phyloP scores from a whole-genome alignment of 2,888 invertebrate genomes.

The Cerastis leucographa region DNA sequence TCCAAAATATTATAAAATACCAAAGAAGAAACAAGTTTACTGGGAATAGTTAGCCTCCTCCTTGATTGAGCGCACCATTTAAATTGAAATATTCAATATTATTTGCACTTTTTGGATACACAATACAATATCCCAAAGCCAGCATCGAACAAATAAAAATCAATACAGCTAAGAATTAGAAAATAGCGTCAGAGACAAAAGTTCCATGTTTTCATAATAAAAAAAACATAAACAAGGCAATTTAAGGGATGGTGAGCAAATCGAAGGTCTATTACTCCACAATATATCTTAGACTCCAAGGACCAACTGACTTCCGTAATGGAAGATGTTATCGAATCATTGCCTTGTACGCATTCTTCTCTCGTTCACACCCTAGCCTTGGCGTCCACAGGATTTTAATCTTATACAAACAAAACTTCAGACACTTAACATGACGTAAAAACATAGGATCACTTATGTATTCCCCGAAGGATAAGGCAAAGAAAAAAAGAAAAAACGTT shows the following conservation, averaged over 20 bases:
- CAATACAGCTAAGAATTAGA: not conserved
- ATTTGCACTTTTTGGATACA: not conserved
- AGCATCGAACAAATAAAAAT: not conserved
- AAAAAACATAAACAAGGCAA: slow-evolving; percentile 41
- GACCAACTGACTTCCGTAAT: slow-evolving; percentile 49
- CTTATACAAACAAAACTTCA: not conserved
- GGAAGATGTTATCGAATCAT: slow-evolving; percentile 51
- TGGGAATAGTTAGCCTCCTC: not conserved
- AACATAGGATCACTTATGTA: not conserved
- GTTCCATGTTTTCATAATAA: slow-evolving; percentile 20
- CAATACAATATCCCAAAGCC: not conserved
- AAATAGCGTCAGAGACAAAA: slow-evolving; percentile 5
- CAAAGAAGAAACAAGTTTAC: not conserved
- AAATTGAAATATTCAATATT: not conserved
- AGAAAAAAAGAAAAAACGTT: too few species aligned
- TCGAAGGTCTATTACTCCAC: slow-evolving; percentile 59
- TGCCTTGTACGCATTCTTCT: slow-evolving; percentile 42
- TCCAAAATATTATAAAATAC: not conserved
- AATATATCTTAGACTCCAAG: slow-evolving; percentile 64
- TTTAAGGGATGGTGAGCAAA: slow-evolving; percentile 51
- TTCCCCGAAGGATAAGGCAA: not conserved
- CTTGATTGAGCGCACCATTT: not conserved
- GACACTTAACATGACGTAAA: not conserved
- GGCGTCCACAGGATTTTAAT: slow-evolving; percentile 3
- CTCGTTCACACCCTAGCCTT: slow-evolving; percentile 30